Evolutionary conservation across 2,113 vertebrate genomes (phyloP), one percentile per base, ranked within the genome.

Genomic region (Pangasianodon hypophthalmus): DNA sequence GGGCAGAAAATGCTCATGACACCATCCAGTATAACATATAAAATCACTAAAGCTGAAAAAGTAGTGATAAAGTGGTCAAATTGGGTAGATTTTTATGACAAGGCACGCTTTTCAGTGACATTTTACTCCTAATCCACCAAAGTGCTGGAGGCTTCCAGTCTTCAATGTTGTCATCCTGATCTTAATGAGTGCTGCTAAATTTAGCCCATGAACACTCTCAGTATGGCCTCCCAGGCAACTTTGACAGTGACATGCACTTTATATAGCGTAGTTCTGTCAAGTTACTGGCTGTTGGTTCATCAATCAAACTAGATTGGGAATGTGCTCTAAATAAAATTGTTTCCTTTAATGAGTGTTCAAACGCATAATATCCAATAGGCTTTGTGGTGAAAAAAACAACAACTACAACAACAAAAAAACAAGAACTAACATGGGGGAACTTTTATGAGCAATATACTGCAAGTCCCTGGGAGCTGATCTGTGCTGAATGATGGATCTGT

Each of bases 401-500:
- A 48, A 48, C 4, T 8, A 48, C 48, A 48, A 48, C 4, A 48
- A 48, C 48, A n/a, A 84, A 32, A 81, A 52, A 71, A 46, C 44
- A 29, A 75, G 71, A 58, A 69, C 85, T 87, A 81, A 56, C 71
- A 89, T 7, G 26, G 41, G 32, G 64, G 9, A 89, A 82, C 50
- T 90, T 44, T 86, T 84, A 54, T 80, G 37, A 46, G 32, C 7
- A 48, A 82, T 73, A 87, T 84, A 79, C 73, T 84, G 62, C 75
- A 77, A 26, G 56, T 77, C 37, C 37, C 52, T 64, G 69, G 84
- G 48, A 90, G 79, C 58, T 44, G 44, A 73, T 83, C 87, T 88
- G 79, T 69, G 21, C 56, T 44, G 24, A 84, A 60, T 86, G 90
- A 92, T 90, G 84, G 86, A 92, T 92, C 71, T 67, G 50, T 77